phyloP scores from a whole-genome alignment of 1,140 invertebrate genomes.

The Phortica variegata region DNA sequence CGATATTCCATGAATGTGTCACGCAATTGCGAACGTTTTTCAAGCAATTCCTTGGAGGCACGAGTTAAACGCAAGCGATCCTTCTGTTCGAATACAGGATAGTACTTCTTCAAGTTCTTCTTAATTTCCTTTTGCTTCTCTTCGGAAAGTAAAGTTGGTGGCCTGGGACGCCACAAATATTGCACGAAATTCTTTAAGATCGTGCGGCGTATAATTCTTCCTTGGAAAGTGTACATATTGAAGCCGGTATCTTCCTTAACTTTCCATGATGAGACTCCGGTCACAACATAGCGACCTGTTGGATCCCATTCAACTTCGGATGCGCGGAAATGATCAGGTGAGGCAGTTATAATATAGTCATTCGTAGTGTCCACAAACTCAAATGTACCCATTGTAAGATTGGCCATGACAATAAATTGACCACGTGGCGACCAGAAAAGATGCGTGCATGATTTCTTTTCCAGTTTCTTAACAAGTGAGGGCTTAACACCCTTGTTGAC shows the following conservation, averaged over 20 bases:
- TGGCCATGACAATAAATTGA: constrained; percentile 92
- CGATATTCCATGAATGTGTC: constrained; percentile 83
- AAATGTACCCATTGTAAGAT: constrained; percentile 81
- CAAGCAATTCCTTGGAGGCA: constrained; percentile 95
- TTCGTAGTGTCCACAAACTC: constrained; percentile 92
- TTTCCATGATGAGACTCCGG: constrained; percentile 92
- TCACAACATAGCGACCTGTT: constrained; percentile 95
- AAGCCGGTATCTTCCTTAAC: constrained; percentile 96
- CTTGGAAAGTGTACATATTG: constrained; percentile 98
- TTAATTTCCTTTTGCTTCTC: constrained; percentile 91
- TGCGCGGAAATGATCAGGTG: constrained; percentile 85
- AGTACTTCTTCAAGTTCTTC: constrained; percentile 98
- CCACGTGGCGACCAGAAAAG: constrained; percentile 96
- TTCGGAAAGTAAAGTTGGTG: constrained; percentile 77
- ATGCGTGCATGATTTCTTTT: constrained; percentile 89
- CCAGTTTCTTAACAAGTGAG: constrained; percentile 82
- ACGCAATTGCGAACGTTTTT: constrained; percentile 88
- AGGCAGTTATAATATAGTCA: constrained; percentile 92
- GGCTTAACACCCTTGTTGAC: constrained; percentile 87
- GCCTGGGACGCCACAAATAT: constrained; percentile 93
- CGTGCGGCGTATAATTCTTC: constrained; percentile 72
- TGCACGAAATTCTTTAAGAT: constrained; percentile 92
- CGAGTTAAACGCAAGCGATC: constrained; percentile 90
- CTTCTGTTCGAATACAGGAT: constrained; percentile 92
- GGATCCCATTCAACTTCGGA: constrained; percentile 99